A percentile compares a stretch with the other conserved stretches of the same genome.
Evolutionary conservation across 2,113 vertebrate species (phyloP).

Genomic region (Panthera leo): DNA sequence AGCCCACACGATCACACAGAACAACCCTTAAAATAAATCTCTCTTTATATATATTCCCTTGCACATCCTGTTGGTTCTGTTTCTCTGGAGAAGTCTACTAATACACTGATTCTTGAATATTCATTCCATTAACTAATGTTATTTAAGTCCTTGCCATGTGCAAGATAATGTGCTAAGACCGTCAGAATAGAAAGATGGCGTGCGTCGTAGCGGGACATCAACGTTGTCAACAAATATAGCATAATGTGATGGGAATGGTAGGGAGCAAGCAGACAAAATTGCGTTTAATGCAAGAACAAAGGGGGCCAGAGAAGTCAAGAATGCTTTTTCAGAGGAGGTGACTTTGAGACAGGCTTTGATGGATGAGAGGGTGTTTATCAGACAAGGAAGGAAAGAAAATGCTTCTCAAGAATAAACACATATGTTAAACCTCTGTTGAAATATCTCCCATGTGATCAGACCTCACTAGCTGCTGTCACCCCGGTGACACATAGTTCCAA

Average conservation of each 20-base stretch:
- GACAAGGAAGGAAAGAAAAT: neutral
- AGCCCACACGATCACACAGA: neutral
- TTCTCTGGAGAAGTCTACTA: neutral
- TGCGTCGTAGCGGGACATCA: fast-evolving
- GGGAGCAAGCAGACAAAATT: neutral
- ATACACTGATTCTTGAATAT: neutral
- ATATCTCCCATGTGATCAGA: neutral
- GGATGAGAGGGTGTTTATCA: neutral
- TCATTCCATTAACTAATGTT: neutral
- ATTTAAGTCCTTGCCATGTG: neutral
- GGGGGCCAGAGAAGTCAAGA: neutral
- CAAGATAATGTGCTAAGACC: neutral
- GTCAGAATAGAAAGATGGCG: fast-evolving
- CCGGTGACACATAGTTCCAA: neutral
- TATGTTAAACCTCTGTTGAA: neutral
- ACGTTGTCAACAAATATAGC: fast-evolving
- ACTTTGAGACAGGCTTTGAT: neutral
- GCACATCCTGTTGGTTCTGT: neutral
- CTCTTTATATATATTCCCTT: neutral
- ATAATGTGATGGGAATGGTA: neutral
- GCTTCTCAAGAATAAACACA: neutral
- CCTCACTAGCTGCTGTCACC: neutral
- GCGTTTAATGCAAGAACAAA: neutral
- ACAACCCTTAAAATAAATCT: neutral
- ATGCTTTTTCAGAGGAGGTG: neutral